Evolutionary conservation across 2,888 invertebrate genomes (phyloP).

Genomic region (Drepana falcataria): DNA sequence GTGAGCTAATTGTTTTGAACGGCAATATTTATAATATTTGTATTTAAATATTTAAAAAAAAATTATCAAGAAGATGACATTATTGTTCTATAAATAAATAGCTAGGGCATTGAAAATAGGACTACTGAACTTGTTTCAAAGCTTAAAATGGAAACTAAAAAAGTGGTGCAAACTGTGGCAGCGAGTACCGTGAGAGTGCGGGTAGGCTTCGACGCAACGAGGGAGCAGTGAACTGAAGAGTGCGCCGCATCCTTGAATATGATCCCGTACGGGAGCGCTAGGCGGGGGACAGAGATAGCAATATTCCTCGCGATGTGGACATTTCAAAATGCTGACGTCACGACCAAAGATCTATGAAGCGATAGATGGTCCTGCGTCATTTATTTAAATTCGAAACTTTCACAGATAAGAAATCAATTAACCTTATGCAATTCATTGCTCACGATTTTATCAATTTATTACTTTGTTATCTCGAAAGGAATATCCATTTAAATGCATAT

Average conservation of each 20-base stretch:
- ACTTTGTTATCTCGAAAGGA: too few species aligned
- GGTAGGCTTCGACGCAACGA: constrained; percentile 45
- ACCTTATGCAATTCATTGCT: neutral
- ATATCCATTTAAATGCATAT: too few species aligned
- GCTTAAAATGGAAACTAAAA: neutral
- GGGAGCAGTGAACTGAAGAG: constrained; percentile 72
- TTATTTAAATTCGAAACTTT: neutral
- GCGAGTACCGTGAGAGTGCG: neutral
- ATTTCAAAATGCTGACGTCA: constrained; percentile 64
- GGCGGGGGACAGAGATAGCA: constrained; percentile 44
- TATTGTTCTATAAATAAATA: neutral
- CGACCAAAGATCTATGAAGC: constrained; percentile 21
- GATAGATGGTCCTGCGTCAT: constrained; percentile 4
- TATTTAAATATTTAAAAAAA: too few species aligned
- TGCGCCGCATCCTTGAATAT: constrained; percentile 68
- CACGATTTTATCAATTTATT: neutral
- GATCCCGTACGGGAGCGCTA: constrained; percentile 56
- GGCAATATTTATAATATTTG: too few species aligned
- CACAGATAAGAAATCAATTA: neutral
- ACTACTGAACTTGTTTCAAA: neutral
- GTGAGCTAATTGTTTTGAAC: too few species aligned
- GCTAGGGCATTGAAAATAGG: neutral
- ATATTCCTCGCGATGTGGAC: constrained; percentile 42
- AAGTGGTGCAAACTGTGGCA: neutral
- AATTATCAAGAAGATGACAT: too few species aligned